Conservation (phyloP, 1,140 invertebrate genomes). For the Drosophila arizonae region DNA sequence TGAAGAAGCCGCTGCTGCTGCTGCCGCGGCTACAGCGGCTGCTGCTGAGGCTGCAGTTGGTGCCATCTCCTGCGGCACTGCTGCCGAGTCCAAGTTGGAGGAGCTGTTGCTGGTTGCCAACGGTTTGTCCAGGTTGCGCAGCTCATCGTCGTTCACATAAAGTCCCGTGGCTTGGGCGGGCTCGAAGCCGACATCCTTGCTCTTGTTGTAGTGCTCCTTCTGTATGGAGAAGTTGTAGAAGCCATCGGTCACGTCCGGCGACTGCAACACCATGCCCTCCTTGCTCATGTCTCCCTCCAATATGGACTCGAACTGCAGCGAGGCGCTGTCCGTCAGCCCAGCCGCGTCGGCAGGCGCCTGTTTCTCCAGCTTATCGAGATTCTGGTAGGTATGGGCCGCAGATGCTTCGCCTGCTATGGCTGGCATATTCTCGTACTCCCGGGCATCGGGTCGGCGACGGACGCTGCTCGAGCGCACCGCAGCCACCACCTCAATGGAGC, state of each 20-base stretch:
- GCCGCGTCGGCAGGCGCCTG: slow-evolving; percentile 62
- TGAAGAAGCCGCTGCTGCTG: background rate
- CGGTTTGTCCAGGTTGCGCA: slow-evolving; percentile 71
- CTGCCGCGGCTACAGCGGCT: slow-evolving; percentile 23
- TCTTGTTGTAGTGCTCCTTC: slow-evolving; percentile 80
- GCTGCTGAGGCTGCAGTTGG: slow-evolving; percentile 23
- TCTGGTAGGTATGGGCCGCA: slow-evolving; percentile 70
- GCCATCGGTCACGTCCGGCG: slow-evolving; percentile 80
- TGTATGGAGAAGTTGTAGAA: slow-evolving; percentile 82
- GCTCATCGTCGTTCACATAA: slow-evolving; percentile 76
- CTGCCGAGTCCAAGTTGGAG: slow-evolving; percentile 32
- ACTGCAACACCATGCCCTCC: slow-evolving; percentile 54
- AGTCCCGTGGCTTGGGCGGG: slow-evolving; percentile 58
- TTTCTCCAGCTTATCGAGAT: slow-evolving; percentile 68
- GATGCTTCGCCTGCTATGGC: slow-evolving; percentile 19
- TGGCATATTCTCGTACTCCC: slow-evolving; percentile 70
- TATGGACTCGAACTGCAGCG: slow-evolving; percentile 80
- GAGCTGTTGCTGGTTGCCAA: slow-evolving; percentile 51
- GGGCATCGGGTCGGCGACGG: slow-evolving; percentile 40
- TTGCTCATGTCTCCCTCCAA: slow-evolving; percentile 72
- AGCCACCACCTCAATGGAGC: slow-evolving; percentile 64
- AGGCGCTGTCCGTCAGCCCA: slow-evolving; percentile 73
- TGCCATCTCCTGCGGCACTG: slow-evolving; percentile 41
- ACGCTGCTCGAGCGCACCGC: slow-evolving; percentile 51
- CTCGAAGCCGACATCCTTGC: slow-evolving; percentile 66